Evolutionary conservation across 2,888 invertebrate genomes (phyloP).

Genomic region (Incurvaria masculella): DNA sequence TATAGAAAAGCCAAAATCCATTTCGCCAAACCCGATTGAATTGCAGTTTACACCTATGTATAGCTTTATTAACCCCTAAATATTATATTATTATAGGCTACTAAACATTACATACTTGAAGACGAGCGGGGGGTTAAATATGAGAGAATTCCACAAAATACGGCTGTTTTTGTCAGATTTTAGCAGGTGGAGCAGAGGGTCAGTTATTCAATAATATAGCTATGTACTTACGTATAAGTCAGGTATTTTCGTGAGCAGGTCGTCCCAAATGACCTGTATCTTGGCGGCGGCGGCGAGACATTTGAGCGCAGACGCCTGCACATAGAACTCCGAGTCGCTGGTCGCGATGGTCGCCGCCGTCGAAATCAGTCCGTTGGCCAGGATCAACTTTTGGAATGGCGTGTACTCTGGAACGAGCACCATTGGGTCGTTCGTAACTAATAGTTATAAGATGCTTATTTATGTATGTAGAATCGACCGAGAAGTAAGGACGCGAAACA

Average conservation of each 20-base stretch:
- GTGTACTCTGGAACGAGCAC: constrained; percentile 11
- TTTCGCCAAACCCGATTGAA: too few relatives aligned
- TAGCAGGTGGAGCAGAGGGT: too few relatives aligned
- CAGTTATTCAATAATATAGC: too few relatives aligned
- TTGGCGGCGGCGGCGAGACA: constrained; percentile 23
- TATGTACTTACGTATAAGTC: constrained; percentile 23
- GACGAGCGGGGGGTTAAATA: too few relatives aligned
- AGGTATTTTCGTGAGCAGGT: constrained; percentile 17
- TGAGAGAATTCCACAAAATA: too few relatives aligned
- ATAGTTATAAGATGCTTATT: background rate
- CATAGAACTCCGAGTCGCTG: constrained; percentile 20
- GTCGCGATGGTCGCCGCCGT: constrained; percentile 21
- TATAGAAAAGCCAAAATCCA: too few relatives aligned
- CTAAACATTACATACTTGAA: too few relatives aligned
- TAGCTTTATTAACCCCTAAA: too few relatives aligned
- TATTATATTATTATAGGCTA: too few relatives aligned
- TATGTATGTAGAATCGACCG: background rate
- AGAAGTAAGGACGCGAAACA: background rate
- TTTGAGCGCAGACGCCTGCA: constrained; percentile 21
- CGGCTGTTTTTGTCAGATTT: too few relatives aligned
- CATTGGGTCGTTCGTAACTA: background rate
- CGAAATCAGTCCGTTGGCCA: constrained; percentile 14
- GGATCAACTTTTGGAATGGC: constrained; percentile 11
- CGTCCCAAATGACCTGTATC: constrained; percentile 23
- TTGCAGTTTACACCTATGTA: too few relatives aligned